A percentile compares a stretch with the other conserved stretches of the same genome.
Evolutionary conservation across 2,888 invertebrate species (phyloP).

Genomic region (Pseudeuparius sepicola): DNA sequence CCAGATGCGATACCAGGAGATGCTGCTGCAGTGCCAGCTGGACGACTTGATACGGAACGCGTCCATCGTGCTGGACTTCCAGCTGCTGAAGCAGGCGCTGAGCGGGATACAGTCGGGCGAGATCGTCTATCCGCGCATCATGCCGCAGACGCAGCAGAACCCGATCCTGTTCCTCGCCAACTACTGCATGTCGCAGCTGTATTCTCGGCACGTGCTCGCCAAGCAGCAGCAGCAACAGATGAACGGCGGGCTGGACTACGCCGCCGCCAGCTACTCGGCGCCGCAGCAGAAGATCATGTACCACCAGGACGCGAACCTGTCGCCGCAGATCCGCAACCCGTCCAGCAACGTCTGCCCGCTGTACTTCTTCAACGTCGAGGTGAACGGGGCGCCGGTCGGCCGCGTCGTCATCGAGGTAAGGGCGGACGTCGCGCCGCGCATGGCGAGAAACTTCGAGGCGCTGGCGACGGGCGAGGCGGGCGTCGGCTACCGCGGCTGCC

Average conservation of each 20-base stretch:
- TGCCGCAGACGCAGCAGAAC: slow-evolving; percentile 45
- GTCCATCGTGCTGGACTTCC: slow-evolving; percentile 54
- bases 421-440: slow-evolving; percentile 68
- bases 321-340: slow-evolving; percentile 46
- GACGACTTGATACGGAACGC: slow-evolving; percentile 61
- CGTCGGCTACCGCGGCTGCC: slow-evolving; percentile 68
- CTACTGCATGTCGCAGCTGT: slow-evolving; percentile 65
- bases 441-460: slow-evolving; percentile 69
- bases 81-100: slow-evolving; percentile 54
- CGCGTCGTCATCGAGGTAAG: slow-evolving; percentile 68
- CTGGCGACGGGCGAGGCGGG: slow-evolving; percentile 64
- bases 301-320: slow-evolving; percentile 37
- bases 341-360: slow-evolving; percentile 54
- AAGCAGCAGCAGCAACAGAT: slow-evolving; percentile 41
- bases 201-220: slow-evolving; percentile 52
- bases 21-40: slow-evolving; percentile 60
- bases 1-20: slow-evolving; percentile 58
- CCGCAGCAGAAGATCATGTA: slow-evolving; percentile 36
- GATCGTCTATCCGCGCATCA: slow-evolving; percentile 36
- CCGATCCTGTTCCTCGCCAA: slow-evolving; percentile 64
- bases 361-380: slow-evolving; percentile 68
- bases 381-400: slow-evolving; percentile 58
- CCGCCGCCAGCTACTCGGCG: slow-evolving; percentile 36
- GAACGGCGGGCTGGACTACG: slow-evolving; percentile 42
- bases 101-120: slow-evolving; percentile 53